phyloP scores from a whole-genome alignment of 2,113 vertebrate species.

The Coptodon bakossiorum region DNA sequence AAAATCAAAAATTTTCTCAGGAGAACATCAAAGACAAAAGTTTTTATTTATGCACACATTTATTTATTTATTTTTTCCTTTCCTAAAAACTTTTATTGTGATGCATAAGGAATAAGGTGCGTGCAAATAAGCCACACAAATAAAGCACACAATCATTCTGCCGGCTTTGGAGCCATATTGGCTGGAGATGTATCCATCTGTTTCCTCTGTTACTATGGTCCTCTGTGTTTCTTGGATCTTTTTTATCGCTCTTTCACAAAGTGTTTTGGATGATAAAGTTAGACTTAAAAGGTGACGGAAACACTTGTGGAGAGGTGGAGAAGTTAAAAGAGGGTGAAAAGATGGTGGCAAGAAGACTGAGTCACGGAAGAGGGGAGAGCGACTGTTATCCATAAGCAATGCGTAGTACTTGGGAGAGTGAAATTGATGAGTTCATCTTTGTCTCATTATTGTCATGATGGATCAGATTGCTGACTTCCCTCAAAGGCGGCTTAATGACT shows the following conservation, averaged over 20 bases:
- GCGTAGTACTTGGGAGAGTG: constrained; percentile 38
- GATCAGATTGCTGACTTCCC: constrained; percentile 73
- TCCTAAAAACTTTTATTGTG: background rate
- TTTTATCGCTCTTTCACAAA: background rate
- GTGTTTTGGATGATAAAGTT: background rate
- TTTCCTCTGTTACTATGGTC: background rate
- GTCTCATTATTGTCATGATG: constrained; percentile 73
- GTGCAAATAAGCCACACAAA: background rate
- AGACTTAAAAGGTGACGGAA: background rate
- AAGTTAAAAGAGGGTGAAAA: constrained; percentile 9
- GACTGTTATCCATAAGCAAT: constrained; percentile 6
- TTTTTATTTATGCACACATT: background rate
- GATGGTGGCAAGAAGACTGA: background rate
- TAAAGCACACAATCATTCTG: background rate
- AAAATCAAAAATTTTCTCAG: background rate
- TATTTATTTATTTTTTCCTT: background rate
- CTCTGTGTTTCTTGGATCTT: background rate
- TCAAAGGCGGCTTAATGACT: constrained; percentile 76
- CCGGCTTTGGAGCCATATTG: constrained; percentile 12
- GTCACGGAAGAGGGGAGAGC: constrained; percentile 1
- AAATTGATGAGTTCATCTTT: constrained; percentile 73
- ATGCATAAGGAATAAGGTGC: background rate
- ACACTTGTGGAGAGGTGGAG: background rate
- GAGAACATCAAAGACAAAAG: background rate
- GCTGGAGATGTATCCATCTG: constrained; percentile 32